A percentile compares a stretch with the other conserved stretches of the same genome.
Conservation (phyloP, 2,888 invertebrate species). For the Athalia rosae region DNA sequence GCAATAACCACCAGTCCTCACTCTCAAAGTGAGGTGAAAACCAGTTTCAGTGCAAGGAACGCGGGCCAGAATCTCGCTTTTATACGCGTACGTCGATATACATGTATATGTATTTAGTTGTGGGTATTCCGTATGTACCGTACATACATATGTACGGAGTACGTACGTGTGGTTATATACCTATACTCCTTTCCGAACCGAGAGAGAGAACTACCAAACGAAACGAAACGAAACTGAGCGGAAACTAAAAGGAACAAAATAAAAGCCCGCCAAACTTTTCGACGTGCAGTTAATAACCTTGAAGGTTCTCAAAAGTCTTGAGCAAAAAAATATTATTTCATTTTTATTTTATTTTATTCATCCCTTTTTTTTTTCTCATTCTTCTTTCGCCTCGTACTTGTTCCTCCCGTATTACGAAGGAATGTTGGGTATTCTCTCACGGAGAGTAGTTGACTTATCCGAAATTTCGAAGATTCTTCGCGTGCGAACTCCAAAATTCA, state of each 20-base stretch:
- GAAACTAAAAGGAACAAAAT: slow-evolving; percentile 7
- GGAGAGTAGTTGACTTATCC: too few relatives aligned
- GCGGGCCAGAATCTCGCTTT: slow-evolving; percentile 2
- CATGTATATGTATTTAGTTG: neutral
- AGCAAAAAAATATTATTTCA: neutral
- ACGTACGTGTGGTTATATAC: slow-evolving; percentile 8
- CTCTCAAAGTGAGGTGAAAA: slow-evolving; percentile 39
- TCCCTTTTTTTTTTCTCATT: neutral
- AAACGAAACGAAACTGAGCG: neutral
- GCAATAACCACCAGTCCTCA: neutral
- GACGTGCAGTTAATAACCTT: neutral
- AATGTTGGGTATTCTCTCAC: too few relatives aligned
- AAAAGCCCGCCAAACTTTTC: slow-evolving; percentile 10
- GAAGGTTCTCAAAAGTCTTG: neutral
- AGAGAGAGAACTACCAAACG: neutral
- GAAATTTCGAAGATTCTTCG: too few relatives aligned
- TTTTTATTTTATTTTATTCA: neutral
- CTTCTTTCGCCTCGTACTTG: neutral
- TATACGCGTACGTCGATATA: slow-evolving; percentile 3
- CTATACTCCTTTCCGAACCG: neutral
- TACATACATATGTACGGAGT: neutral
- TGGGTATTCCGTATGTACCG: neutral
- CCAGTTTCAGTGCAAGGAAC: slow-evolving; percentile 43
- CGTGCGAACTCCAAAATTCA: too few relatives aligned
- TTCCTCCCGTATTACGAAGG: too few relatives aligned